phyloP scores from a whole-genome alignment of 2,797 vertebrate species.

The Chelon labrosus region DNA sequence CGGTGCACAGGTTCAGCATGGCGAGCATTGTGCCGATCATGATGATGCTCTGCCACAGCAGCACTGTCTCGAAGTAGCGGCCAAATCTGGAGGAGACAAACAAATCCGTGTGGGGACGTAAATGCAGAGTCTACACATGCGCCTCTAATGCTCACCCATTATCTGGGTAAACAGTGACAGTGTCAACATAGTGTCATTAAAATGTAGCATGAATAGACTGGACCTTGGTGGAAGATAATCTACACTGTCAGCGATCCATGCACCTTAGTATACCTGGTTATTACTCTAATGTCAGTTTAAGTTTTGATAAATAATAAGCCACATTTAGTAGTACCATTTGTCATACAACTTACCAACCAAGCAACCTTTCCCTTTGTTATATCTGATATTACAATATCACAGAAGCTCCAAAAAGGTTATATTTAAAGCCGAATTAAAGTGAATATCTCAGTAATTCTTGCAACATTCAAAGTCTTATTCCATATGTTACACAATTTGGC shows the following conservation, averaged over 20 bases:
- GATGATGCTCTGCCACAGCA: slow-evolving; percentile 96
- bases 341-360: neutral
- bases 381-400: neutral
- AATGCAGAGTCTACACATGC: too few relatives aligned
- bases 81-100: slow-evolving; percentile 87
- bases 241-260: neutral
- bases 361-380: neutral
- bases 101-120: neutral
- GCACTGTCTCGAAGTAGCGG: slow-evolving; percentile 91
- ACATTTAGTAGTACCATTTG: neutral
- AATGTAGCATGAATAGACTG: too few relatives aligned
- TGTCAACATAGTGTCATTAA: too few relatives aligned
- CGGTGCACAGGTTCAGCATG: slow-evolving; percentile 96
- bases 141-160: neutral
- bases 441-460: neutral
- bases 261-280: neutral
- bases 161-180: neutral
- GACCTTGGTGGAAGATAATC: too few relatives aligned
- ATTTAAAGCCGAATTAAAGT: neutral
- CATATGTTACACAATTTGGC: fast-evolving
- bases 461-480: neutral
- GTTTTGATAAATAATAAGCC: neutral
- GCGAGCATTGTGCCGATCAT: slow-evolving; percentile 96
- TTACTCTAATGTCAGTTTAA: too few relatives aligned
- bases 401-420: neutral